These are phyloP conservation scores for Trichoplusia ni DNA, from an alignment of 1,140 invertebrate species.

Conservation along the genomic window DNA sequence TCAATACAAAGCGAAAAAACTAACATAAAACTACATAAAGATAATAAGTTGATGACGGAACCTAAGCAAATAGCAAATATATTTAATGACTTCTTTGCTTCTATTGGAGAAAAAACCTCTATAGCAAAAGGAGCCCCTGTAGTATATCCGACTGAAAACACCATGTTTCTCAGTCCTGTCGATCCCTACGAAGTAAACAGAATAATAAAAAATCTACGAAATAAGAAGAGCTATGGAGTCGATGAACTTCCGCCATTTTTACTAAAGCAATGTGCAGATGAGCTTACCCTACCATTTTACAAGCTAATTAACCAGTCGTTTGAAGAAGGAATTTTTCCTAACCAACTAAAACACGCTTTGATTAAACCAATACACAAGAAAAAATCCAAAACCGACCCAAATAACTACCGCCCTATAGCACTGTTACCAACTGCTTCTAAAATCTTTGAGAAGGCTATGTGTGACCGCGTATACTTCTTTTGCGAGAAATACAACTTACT, in stretches of 20 bases:
- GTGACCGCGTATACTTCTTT: neutral
- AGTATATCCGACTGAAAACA: neutral
- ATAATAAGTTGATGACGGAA: neutral
- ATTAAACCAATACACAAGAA: too few relatives aligned
- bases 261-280: too few relatives aligned
- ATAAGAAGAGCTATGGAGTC: neutral
- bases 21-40: neutral
- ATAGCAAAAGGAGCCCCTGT: neutral
- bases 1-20: neutral
- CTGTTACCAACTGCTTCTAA: too few relatives aligned
- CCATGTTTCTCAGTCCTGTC: neutral
- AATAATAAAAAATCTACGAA: neutral
- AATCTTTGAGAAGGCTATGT: too few relatives aligned
- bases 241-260: too few relatives aligned
- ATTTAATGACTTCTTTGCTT: neutral
- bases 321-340: neutral
- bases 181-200: neutral
- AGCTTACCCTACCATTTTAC: neutral
- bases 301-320: neutral
- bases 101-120: neutral
- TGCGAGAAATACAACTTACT: neutral
- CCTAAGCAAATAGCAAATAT: neutral
- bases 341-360: neutral
- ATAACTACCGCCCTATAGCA: too few relatives aligned
- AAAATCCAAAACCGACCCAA: too few relatives aligned